Conservation (phyloP, 2,113 vertebrate genomes). For the Burhinus oedicnemus region DNA sequence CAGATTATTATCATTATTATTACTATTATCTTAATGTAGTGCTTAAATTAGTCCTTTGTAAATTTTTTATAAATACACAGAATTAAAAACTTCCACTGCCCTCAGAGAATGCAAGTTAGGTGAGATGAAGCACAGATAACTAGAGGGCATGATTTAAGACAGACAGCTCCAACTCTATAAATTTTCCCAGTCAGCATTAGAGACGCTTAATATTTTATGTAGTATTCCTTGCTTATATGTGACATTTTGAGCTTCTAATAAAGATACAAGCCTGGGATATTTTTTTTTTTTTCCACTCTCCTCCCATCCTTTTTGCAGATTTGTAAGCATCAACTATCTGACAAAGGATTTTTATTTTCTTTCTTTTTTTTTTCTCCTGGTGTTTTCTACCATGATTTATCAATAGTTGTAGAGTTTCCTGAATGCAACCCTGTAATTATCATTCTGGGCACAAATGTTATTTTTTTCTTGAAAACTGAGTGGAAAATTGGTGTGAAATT, state of each 20-base stretch:
- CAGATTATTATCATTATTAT: constrained; percentile 7
- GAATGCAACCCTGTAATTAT: neutral
- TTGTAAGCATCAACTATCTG: neutral
- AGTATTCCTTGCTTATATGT: constrained; percentile 61
- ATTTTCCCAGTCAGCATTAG: constrained; percentile 70
- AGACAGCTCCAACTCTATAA: constrained; percentile 65
- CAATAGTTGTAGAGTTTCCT: neutral
- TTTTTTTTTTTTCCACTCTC: neutral
- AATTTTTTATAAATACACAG: constrained; percentile 45
- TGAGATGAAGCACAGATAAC: constrained; percentile 51
- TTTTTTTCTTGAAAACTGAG: neutral
- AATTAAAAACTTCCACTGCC: constrained; percentile 6
- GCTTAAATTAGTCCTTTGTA: constrained; percentile 52
- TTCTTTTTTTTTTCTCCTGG: neutral
- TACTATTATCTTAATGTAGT: constrained; percentile 38
- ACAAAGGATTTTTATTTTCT: neutral
- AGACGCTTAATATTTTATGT: constrained; percentile 73
- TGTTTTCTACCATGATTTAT: neutral
- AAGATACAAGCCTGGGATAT: neutral
- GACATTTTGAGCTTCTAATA: constrained; percentile 64
- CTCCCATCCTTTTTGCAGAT: neutral
- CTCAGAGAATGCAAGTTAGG: constrained; percentile 54
- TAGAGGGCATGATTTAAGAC: constrained; percentile 67
- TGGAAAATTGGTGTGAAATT: neutral
- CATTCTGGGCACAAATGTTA: neutral